phyloP scores from a whole-genome alignment of 2,888 invertebrate genomes.

The Phyllotreta cruciferae region DNA sequence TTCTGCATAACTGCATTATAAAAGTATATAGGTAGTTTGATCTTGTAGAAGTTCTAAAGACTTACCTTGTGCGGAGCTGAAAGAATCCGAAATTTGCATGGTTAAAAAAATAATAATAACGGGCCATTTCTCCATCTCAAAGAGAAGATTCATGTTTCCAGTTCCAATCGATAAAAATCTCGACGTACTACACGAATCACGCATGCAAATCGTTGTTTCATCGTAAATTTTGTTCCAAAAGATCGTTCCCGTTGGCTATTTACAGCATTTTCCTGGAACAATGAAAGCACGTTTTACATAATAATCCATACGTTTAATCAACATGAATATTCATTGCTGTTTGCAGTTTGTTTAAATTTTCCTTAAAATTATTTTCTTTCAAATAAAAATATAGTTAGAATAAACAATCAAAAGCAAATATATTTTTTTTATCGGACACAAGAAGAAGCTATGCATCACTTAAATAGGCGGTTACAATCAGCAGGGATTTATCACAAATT shows the following conservation, averaged over 20 bases:
- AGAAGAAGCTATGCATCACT: conserved; percentile 2
- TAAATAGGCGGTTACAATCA: conserved; percentile 7
- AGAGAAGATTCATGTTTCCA: conserved; percentile 44
- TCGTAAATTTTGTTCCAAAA: conserved; percentile 6
- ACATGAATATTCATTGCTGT: too few relatives aligned
- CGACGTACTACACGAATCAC: conserved; percentile 25
- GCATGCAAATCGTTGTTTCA: conserved; percentile 25
- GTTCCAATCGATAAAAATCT: conserved; percentile 47
- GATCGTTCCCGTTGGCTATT: neutral
- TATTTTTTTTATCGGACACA: neutral
- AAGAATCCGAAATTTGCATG: conserved; percentile 43
- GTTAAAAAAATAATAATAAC: conserved; percentile 48
- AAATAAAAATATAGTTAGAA: too few relatives aligned
- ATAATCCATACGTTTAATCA: too few relatives aligned
- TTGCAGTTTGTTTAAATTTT: too few relatives aligned
- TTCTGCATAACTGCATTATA: too few relatives aligned
- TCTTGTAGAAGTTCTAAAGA: too few relatives aligned
- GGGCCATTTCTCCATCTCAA: conserved; percentile 54
- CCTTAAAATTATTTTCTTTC: too few relatives aligned
- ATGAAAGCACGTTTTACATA: too few relatives aligned
- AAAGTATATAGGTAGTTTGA: too few relatives aligned
- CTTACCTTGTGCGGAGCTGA: conserved; percentile 51
- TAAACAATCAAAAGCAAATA: neutral
- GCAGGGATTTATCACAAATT: conserved; percentile 13
- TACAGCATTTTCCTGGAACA: conserved; percentile 7